These are phyloP conservation scores for Bombus superbus DNA, from an alignment of 1,140 invertebrate genomes.

Conservation along the genomic window DNA sequence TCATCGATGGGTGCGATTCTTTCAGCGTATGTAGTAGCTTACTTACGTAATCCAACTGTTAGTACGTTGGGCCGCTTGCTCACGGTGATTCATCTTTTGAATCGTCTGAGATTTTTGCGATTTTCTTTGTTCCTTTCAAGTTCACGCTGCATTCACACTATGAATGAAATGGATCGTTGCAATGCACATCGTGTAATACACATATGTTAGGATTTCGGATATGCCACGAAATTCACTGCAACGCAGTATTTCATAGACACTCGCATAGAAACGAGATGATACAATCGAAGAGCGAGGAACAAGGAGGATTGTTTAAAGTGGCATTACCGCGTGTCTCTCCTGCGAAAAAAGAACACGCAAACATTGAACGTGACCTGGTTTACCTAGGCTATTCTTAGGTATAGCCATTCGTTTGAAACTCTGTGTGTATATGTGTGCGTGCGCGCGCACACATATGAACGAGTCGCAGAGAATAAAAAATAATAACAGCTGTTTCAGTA, in stretches of 20 bases:
- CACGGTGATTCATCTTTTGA: conserved; percentile 48
- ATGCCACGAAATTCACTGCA: no score
- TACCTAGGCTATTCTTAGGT: conserved; percentile 59
- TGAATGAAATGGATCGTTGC: no score
- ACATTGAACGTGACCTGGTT: conserved; percentile 68
- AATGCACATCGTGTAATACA: neutral
- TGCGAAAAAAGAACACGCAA: conserved; percentile 46
- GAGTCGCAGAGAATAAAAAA: neutral
- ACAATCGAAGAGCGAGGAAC: neutral
- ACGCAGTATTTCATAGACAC: no score
- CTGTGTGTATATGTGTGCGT: neutral
- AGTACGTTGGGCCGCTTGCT: neutral
- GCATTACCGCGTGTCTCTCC: neutral
- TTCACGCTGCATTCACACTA: neutral
- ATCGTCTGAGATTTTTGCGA: neutral
- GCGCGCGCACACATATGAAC: neutral
- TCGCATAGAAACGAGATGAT: neutral
- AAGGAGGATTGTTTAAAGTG: neutral
- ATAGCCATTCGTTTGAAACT: conserved; percentile 16
- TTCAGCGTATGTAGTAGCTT: neutral
- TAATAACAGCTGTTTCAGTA: neutral
- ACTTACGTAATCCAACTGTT: conserved; percentile 55
- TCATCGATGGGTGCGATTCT: neutral
- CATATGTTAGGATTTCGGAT: neutral
- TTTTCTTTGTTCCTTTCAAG: neutral